Evolutionary conservation across 2,113 vertebrate species (phyloP).

Genomic region (Petromus typicus): DNA sequence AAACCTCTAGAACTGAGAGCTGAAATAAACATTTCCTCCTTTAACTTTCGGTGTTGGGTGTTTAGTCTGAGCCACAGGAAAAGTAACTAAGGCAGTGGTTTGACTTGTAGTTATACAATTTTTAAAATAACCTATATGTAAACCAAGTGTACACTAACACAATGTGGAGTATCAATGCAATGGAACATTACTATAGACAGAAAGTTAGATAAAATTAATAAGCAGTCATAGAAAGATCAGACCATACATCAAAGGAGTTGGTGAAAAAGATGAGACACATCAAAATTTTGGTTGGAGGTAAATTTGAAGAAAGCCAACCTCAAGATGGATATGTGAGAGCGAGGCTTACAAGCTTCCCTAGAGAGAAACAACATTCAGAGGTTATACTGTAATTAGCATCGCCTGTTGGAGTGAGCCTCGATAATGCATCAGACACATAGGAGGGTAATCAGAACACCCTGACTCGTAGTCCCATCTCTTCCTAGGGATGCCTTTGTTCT

Average conservation of each 20-base stretch:
- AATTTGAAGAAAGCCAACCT: background rate
- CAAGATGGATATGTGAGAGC: background rate
- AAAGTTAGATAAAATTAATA: background rate
- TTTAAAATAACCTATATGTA: background rate
- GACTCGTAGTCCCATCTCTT: background rate
- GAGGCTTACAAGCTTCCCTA: background rate
- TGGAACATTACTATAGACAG: background rate
- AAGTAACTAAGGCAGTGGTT: background rate
- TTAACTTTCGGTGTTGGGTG: too few relatives aligned
- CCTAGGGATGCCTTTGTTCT: background rate
- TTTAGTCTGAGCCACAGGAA: too few relatives aligned
- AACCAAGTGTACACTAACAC: background rate
- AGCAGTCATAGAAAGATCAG: background rate
- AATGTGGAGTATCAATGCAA: background rate
- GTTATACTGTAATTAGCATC: background rate
- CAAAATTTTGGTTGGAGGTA: background rate
- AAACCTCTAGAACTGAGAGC: too few relatives aligned
- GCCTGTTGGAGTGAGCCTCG: background rate
- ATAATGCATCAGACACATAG: background rate
- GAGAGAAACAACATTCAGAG: background rate
- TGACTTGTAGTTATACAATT: background rate
- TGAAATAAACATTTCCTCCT: too few relatives aligned
- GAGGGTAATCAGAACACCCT: background rate
- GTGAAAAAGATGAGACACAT: background rate
- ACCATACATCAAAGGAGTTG: background rate